Base-by-base conservation (phyloP, 2,797 vertebrate genomes). In the Eulemur mongoz region DNA sequence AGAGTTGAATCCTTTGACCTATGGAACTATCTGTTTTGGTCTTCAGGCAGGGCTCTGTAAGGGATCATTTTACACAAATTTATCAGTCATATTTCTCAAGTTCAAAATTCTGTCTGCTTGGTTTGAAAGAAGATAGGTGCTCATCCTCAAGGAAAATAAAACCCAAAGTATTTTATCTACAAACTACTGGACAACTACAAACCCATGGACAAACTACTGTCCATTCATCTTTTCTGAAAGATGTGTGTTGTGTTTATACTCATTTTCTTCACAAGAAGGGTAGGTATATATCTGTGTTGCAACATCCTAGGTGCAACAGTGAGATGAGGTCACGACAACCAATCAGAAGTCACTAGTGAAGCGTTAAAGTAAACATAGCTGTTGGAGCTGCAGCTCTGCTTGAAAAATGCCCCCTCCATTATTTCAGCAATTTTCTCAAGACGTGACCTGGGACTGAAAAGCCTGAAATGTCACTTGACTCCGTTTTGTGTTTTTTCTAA, bases 361-460 rank as follows among this genome's bases (percentile, higher is more conserved):
- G 99, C 98, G 98, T 99, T 99, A 99, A 99, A 99, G 99, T 99
- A 99, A 99, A 99, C 99, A 99, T 98, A 99, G 98, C 98, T 98
- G 97, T 97, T 98, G 97, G 98, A 98, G 98, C 98, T 98, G 98
- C 98, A 98, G 98, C 98, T 99, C 99, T 98, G 99, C 98, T 99
- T 99, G 98, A 98, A 98, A 99, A 99, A 98, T 98, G 97, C 97
- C 97, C 97, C 98, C 98, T 98, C 98, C 98, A 98, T 98, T 99
- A 99, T 99, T 99, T 99, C 98, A 99, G 98, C 99, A 99, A 99
- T 99, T 99, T 99, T 99, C 99, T 99, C 98, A 99, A 99, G 99
- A 99, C 98, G 98, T 99, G 99, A 99, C 99, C 98, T 99, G 98
- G 98, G 98, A 98, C 98, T 98, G 98, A 99, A 99, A 98, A 20